Conservation (phyloP, 92 coral and sea anemone species). For the Pocillopora meandrina region DNA sequence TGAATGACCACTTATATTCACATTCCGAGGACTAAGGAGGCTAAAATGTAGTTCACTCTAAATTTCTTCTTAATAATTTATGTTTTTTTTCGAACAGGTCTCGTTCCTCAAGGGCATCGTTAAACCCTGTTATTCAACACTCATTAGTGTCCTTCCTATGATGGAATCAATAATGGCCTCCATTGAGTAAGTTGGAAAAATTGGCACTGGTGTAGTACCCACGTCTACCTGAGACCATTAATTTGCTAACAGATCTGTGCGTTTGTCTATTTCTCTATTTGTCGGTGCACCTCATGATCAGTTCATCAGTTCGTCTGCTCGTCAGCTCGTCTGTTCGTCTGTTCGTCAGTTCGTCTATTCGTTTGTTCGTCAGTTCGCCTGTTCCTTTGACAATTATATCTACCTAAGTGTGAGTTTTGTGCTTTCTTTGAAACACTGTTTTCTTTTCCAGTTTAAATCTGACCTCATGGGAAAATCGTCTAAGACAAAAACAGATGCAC, state of each 20-base stretch:
- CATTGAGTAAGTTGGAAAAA: conserved; percentile 63
- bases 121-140: conserved; percentile 73
- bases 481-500: background rate
- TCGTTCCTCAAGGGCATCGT: conserved; percentile 85
- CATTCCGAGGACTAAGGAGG: too few species aligned
- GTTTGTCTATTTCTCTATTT: background rate
- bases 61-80: background rate
- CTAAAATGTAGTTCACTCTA: too few species aligned
- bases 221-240: background rate
- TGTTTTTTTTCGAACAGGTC: conserved; percentile 41
- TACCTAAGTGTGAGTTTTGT: background rate
- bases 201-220: background rate
- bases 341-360: too few species aligned
- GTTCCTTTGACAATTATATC: background rate
- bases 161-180: conserved; percentile 56
- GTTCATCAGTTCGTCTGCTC: too few species aligned
- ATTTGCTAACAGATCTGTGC: background rate
- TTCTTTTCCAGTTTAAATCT: conserved; percentile 1
- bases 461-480: conserved; percentile 29
- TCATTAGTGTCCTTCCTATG: conserved; percentile 61
- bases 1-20: too few species aligned
- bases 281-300: too few species aligned
- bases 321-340: too few species aligned
- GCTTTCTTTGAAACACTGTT: background rate
- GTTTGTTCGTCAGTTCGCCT: too few species aligned